Base-by-base conservation (phyloP, 2,888 invertebrate genomes). In the Taphrorychus bicolor region DNA sequence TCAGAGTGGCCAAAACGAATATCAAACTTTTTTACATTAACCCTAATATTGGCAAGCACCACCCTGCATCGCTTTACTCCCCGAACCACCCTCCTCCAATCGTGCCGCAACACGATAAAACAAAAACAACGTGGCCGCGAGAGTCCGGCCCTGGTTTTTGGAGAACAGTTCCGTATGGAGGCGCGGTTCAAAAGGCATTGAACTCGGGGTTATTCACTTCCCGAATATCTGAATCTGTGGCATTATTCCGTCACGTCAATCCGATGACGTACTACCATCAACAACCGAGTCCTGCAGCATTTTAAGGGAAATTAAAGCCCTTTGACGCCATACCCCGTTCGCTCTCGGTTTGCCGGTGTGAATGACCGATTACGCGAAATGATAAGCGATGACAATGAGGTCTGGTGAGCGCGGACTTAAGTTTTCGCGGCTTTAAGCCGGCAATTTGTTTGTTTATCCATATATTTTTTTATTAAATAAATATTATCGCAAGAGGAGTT, bases 201-300 rank as follows among this genome's bases (percentile, higher is more conserved):
- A 82, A 82, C 82, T 77, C 67, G 69, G 79, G 82, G 81, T 82
- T 82, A 79, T 79, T 81, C 78, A 82, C 81, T 81, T 80, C 81
- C 82, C 80, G 80, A 69, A 69, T 69, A 69, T 60, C 52, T 80
- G n/a, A 60, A 54, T 32, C 53, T 22, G 42, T 32, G 32, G 32
- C 32, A 32, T 32, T 32, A 32, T 32, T 32, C 32, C 32, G 32
- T 9, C 32, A 32, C 32, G 32, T 32, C 32, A 32, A 32, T 32
- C 32, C 32, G 32, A 32, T 32, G 32, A 32, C 32, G 32, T 32
- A 32, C 11, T 11, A 32, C 11, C 32, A 32, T 32, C 32, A 32
- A 32, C 32, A n/a, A n/a, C n/a, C n/a, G 24, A 53, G 24, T 40
- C 40, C 40, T 40, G 48, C 32, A 21, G 14, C 19, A 9, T 49